phyloP scores from a whole-genome alignment of 1,140 invertebrate genomes.

The Panagrolaimus sp. region DNA sequence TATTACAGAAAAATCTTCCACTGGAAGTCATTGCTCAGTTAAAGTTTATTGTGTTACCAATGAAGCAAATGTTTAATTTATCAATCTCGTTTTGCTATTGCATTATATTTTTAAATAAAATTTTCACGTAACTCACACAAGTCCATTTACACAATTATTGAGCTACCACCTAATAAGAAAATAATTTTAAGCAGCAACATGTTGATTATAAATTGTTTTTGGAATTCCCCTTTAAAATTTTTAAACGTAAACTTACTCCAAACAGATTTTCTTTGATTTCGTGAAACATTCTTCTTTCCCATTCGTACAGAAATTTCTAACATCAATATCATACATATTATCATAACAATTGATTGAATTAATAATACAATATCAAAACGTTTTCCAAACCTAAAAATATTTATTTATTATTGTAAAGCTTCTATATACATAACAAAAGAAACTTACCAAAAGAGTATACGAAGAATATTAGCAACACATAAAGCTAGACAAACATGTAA shows the following conservation, averaged over 20 bases:
- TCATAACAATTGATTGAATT: slow-evolving; percentile 95
- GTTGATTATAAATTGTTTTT: too few relatives aligned
- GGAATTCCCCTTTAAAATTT: not conserved
- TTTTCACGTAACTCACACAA: too few relatives aligned
- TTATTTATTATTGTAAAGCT: slow-evolving; percentile 14
- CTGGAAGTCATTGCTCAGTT: slow-evolving; percentile 20
- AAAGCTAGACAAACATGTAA: slow-evolving; percentile 88
- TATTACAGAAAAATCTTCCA: not conserved
- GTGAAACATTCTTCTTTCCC: slow-evolving; percentile 55
- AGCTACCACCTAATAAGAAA: too few relatives aligned
- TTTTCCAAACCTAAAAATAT: slow-evolving; percentile 87
- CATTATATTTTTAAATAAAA: slow-evolving; percentile 11
- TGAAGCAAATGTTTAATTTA: slow-evolving; percentile 22
- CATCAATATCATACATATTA: slow-evolving; percentile 87
- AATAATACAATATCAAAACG: slow-evolving; percentile 87
- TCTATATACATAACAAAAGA: slow-evolving; percentile 19
- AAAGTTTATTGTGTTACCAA: slow-evolving; percentile 31
- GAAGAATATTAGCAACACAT: slow-evolving; percentile 85
- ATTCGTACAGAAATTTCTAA: slow-evolving; percentile 85
- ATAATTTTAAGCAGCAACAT: too few relatives aligned
- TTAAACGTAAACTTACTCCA: slow-evolving; percentile 43
- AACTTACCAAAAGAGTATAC: slow-evolving; percentile 93
- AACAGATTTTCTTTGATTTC: slow-evolving; percentile 50
- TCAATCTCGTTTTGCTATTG: not conserved
- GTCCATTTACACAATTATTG: too few relatives aligned